phyloP scores from a whole-genome alignment of 2,888 invertebrate genomes.

The Arctia plantaginis region DNA sequence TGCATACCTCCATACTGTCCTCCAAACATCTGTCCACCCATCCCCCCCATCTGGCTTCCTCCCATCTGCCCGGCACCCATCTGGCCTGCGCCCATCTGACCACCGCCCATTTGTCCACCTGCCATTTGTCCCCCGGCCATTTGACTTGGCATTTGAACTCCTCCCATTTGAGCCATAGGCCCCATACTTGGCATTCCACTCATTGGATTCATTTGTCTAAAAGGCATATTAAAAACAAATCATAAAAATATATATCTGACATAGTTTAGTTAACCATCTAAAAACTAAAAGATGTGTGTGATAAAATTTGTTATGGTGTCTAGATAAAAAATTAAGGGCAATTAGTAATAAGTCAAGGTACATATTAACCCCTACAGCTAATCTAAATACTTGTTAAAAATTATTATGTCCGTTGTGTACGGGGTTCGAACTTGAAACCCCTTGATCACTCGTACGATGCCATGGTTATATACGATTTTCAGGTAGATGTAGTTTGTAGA shows the following conservation, averaged over 20 bases:
- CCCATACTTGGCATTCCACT: constrained; percentile 79
- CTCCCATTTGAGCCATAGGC: constrained; percentile 80
- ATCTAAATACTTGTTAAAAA: no score
- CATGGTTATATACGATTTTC: background rate
- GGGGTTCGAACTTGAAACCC: background rate
- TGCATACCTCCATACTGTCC: constrained; percentile 89
- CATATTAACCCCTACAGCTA: no score
- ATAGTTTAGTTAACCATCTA: background rate
- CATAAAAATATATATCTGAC: background rate
- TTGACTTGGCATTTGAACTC: constrained; percentile 73
- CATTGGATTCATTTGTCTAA: constrained; percentile 83
- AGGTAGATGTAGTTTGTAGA: no score
- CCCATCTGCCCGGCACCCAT: constrained; percentile 80
- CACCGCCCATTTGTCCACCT: constrained; percentile 71
- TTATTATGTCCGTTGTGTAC: no score
- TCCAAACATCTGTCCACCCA: constrained; percentile 87
- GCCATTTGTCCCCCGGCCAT: constrained; percentile 77
- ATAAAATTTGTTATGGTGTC: no score
- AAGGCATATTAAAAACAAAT: background rate
- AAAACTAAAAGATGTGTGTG: background rate
- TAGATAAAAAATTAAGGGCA: no score
- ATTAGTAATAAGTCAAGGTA: no score
- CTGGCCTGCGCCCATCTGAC: constrained; percentile 75
- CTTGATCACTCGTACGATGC: background rate
- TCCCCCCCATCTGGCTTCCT: constrained; percentile 77